Percentiles rank a stretch among this genome's conserved stretches.
These are phyloP conservation scores for Eriosoma lanigerum DNA, from an alignment of 1,140 invertebrate species.

Conservation along the genomic window DNA sequence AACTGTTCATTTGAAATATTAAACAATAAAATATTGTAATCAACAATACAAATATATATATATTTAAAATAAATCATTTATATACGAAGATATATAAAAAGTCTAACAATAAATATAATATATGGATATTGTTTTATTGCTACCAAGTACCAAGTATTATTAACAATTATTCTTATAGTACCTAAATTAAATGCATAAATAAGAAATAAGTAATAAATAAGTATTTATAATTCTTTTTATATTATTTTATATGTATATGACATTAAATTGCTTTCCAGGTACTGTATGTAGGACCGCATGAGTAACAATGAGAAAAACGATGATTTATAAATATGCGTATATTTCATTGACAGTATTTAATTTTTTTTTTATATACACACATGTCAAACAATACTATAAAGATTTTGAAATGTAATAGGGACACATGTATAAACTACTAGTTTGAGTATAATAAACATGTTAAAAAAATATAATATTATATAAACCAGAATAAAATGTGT, in stretches of 20 bases:
- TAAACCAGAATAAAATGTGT: background rate
- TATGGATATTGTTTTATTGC: background rate
- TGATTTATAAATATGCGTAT: slow-evolving; percentile 25
- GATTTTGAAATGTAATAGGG: slow-evolving; percentile 1
- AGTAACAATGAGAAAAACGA: slow-evolving; percentile 11
- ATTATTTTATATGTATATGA: background rate
- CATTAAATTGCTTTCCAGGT: slow-evolving; percentile 24
- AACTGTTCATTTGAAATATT: background rate
- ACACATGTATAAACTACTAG: background rate
- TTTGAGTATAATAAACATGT: background rate
- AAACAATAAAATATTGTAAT: background rate
- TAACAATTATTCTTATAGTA: slow-evolving; percentile 17
- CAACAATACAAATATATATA: background rate
- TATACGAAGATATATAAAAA: background rate
- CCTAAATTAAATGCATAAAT: background rate
- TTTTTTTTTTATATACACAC: slow-evolving; percentile 9
- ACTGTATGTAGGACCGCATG: background rate
- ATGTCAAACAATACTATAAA: background rate
- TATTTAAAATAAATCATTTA: background rate
- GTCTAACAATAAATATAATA: background rate
- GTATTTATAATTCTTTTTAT: background rate
- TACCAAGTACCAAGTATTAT: background rate
- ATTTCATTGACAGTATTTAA: slow-evolving; percentile 31
- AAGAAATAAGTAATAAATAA: background rate
- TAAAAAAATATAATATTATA: background rate